Evolutionary conservation across 2,888 invertebrate genomes (phyloP), one percentile per base, ranked within the genome.

Genomic region (Selenia dentaria): DNA sequence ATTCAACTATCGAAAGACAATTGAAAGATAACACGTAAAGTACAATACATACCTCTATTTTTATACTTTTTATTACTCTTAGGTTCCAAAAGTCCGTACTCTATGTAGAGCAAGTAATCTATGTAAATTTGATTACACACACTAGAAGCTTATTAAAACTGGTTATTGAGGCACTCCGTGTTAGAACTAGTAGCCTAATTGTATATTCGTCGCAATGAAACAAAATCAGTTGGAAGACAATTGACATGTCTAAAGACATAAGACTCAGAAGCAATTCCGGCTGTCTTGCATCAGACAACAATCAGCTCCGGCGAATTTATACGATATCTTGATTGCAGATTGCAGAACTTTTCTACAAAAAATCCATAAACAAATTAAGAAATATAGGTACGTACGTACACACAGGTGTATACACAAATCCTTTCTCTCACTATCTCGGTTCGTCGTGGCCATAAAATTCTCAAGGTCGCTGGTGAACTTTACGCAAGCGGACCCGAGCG

Each of bases 401-500:
- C n/a, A n/a, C n/a, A n/a, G n/a, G n/a, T n/a, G n/a, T n/a, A 16
- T 16, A 10, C 24, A 6, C 10, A 29, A 40, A 32, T 42, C 47
- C 47, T 48, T 48, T 48, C 47, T 48, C 47, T 41, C 6, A 11
- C 13, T 37, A 33, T 10, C 33, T 29, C 8, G 6, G n/a, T 20
- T 35, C 31, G 24, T 40, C 28, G 37, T 32, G 34, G 16, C 39
- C 13, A 35, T 35, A 18, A 25, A 22, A 40, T 18, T 25, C 33
- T 24, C 41, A 48, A 48, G 47, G 47, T 48, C 27, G 40, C 6
- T 2, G 0, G 27, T 35, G 25, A 25, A 34, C 12, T 33, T 20
- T 33, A 1, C 12, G 37, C 28, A 47, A 41, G 36, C 8, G 35
- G 37, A 32, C n/a, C 36, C 32, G 40, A 9, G 41, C 32, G 36